phyloP scores from a whole-genome alignment of 2,888 invertebrate species.

The Yponomeuta evonymella region DNA sequence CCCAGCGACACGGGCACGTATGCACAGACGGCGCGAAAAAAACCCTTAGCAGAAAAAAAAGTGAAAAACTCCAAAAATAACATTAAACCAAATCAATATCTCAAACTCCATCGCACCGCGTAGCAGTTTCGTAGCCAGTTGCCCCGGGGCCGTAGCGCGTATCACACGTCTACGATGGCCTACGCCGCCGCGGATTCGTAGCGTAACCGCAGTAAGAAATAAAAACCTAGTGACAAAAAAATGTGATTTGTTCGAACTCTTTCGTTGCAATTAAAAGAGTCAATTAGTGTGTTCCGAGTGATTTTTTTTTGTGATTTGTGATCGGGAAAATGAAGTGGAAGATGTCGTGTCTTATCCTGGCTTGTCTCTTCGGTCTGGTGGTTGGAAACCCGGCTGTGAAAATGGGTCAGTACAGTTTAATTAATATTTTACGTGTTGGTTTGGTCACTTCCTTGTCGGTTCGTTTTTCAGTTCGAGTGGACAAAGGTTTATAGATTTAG shows the following conservation, averaged over 20 bases:
- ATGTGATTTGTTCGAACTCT: constrained; percentile 21
- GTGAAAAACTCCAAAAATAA: constrained; percentile 67
- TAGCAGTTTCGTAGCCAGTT: constrained; percentile 45
- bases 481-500: constrained; percentile 33
- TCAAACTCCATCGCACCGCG: constrained; percentile 40
- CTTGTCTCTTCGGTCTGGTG: constrained; percentile 39
- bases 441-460: constrained; percentile 36
- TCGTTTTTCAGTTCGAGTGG: constrained; percentile 41
- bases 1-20: not conserved
- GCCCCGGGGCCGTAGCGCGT: constrained; percentile 55
- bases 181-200: constrained; percentile 30
- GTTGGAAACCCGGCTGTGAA: constrained; percentile 59
- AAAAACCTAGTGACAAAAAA: constrained; percentile 12
- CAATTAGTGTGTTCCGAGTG: constrained; percentile 21
- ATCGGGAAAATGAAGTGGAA: constrained; percentile 55
- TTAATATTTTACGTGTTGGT: constrained; percentile 40
- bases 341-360: constrained; percentile 34
- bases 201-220: constrained; percentile 3
- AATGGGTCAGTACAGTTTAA: constrained; percentile 64
- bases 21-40: not conserved
- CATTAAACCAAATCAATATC: constrained; percentile 73
- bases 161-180: constrained; percentile 40
- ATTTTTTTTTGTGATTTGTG: constrained; percentile 32
- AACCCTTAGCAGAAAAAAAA: not conserved
- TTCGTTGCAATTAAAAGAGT: not conserved